Base-by-base conservation (phyloP, 30 jellyfish, hydroid and myxozoan species). In the Pseudorhiza aurosa region DNA sequence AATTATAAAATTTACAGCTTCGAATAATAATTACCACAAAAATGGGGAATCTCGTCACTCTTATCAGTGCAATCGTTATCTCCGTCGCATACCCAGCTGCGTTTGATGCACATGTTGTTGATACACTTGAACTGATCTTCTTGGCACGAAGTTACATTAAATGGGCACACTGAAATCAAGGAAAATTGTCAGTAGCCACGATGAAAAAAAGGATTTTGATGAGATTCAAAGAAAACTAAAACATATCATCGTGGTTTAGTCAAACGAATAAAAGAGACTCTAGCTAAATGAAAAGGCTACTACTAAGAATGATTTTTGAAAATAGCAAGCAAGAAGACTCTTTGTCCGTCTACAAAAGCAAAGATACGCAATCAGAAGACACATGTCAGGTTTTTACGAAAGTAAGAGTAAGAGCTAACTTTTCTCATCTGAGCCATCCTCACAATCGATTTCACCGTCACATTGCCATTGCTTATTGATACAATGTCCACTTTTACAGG, bases 371-470 rank as follows among this genome's bases (percentile, higher is more conserved):
- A 49, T 4, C 5, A 14, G n/a, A 12, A 4, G n/a, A 14, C n/a
- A 49, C 7, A 29, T 6, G n/a, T 14, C 12, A 49, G n/a, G 22
- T 4, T 29, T 4, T 4, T 14, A 6, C 17, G 26, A 53, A n/a
- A 22, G 40, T 27, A 30, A 44, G 26, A 40, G 29, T 33, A 47
- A 9, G 25, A 22, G 2, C n/a, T n/a, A 8, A 75, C 99, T 89
- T 50, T 24, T 68, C 59, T 94, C 99, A 57, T 94, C 99, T 17
- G 99, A 94, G 45, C 93, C 87, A 67, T 94, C 99, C 17, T 75
- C 30, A 58, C 99, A 94, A 63, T 94, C 99, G 24, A 87, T 81
- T 24, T 75, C 92, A 4, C 97, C 95, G 84, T 94, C 99, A 58
- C 99, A 94, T 28, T 69, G 77, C 97, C 97, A 94, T 5, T 65